A percentile compares a stretch with the other conserved stretches of the same genome.
Conservation (phyloP, 2,797 vertebrate species). For the Gymnopithys bicolor region DNA sequence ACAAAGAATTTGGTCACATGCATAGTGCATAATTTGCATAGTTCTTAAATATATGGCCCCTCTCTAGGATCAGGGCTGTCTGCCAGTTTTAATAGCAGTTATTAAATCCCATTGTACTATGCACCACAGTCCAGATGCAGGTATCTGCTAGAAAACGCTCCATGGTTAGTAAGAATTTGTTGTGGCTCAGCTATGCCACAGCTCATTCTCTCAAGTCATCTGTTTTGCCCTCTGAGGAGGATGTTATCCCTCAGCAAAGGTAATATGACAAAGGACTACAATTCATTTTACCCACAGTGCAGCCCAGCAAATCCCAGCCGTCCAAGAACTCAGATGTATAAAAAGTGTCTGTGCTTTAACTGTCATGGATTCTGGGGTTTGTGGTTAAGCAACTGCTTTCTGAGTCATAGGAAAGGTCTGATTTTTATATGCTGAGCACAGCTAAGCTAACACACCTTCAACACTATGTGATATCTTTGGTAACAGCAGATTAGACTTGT, state of each 20-base stretch:
- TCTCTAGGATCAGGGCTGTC: conserved; percentile 22
- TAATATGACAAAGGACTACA: not conserved
- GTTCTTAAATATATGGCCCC: conserved; percentile 26
- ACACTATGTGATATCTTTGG: not conserved
- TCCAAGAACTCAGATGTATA: not conserved
- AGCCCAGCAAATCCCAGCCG: not conserved
- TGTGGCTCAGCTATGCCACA: not conserved
- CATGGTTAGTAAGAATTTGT: not conserved
- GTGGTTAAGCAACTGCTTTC: not conserved
- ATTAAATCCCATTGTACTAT: conserved; percentile 16
- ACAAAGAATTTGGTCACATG: conserved; percentile 64
- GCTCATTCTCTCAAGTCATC: not conserved
- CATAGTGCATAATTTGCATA: conserved; percentile 43
- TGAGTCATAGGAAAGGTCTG: not conserved
- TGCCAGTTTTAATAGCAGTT: conserved; percentile 25
- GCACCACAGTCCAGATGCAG: conserved; percentile 9
- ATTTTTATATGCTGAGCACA: not conserved
- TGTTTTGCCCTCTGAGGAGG: not conserved
- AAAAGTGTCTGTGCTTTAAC: conserved; percentile 2
- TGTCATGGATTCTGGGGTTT: not conserved
- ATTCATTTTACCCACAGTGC: not conserved
- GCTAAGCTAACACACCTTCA: not conserved
- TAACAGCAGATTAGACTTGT: not conserved
- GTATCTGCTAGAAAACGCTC: conserved; percentile 10
- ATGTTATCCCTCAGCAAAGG: not conserved